Percentiles rank a stretch among this genome's conserved stretches.
Evolutionary conservation across 2,797 vertebrate species (phyloP).

Genomic region (Sternarchorhynchus goeldii): DNA sequence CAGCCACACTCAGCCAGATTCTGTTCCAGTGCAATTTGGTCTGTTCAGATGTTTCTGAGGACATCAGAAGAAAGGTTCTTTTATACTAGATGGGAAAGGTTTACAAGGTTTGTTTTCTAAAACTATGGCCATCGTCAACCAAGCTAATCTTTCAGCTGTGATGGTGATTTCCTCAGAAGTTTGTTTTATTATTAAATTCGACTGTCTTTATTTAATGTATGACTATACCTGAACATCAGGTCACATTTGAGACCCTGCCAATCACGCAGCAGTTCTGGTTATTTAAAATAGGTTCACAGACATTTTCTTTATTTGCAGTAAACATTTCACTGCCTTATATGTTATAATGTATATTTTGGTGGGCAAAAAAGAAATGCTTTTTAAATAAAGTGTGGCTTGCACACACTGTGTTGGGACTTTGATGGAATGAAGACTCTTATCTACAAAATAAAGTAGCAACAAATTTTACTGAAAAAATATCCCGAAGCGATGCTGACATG

Average conservation of each 20-base stretch:
- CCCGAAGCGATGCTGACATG: conserved; percentile 40
- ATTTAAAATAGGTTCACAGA: too few species aligned
- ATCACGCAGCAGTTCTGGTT: too few species aligned
- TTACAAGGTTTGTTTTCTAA: conserved; percentile 4
- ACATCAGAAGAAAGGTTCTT: not conserved
- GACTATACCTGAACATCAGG: too few species aligned
- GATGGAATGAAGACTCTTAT: conserved; percentile 36
- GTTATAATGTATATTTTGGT: not conserved
- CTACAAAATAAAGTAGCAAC: conserved; percentile 11
- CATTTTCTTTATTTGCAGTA: too few species aligned
- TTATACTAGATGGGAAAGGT: not conserved
- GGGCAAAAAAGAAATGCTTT: conserved; percentile 37
- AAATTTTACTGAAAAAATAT: conserved; percentile 54
- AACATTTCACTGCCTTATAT: not conserved
- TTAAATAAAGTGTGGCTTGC: conserved; percentile 34
- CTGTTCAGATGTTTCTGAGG: not conserved
- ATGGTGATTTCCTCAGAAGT: not conserved
- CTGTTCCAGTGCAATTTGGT: not conserved
- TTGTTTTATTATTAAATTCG: too few species aligned
- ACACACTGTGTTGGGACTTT: conserved; percentile 29
- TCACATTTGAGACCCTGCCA: too few species aligned
- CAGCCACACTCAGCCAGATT: not conserved
- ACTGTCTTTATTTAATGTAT: too few species aligned
- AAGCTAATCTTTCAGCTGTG: not conserved
- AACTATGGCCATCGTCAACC: not conserved